Evolutionary conservation across 2,888 invertebrate genomes (phyloP).

Genomic region (Lasioglossum marginatum): DNA sequence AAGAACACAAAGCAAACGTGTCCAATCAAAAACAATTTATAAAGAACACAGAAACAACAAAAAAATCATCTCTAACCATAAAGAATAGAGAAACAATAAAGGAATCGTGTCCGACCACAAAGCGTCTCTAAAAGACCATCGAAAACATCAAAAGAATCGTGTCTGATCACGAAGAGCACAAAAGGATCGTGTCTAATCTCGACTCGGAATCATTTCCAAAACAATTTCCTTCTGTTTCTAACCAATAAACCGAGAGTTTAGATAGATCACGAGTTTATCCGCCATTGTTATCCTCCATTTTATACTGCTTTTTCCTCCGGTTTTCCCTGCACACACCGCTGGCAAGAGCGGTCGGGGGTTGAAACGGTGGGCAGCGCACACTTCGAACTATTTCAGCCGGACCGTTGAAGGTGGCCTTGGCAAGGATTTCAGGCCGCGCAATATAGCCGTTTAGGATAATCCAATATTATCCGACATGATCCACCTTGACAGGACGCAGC

Average conservation of each 20-base stretch:
- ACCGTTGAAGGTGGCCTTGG: conserved; percentile 17
- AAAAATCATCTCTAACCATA: background rate
- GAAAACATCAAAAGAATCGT: no score
- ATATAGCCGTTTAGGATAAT: conserved; percentile 49
- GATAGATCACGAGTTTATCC: background rate
- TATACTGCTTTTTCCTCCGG: background rate
- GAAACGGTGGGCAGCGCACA: background rate
- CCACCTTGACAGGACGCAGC: conserved; percentile 41
- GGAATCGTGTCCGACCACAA: background rate
- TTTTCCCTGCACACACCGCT: background rate
- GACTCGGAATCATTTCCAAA: background rate
- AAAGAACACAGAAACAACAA: background rate
- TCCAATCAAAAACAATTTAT: background rate
- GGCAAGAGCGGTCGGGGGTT: conserved; percentile 7
- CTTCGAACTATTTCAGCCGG: conserved; percentile 15
- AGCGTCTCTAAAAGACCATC: background rate
- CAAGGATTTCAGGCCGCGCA: conserved; percentile 21
- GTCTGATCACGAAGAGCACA: no score
- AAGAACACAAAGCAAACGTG: background rate
- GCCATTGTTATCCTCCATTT: background rate
- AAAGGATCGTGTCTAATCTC: background rate
- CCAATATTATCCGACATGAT: conserved; percentile 57
- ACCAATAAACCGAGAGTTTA: background rate
- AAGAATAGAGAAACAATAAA: background rate
- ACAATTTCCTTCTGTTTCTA: background rate